phyloP scores from a whole-genome alignment of 1,140 invertebrate genomes.

The Lucilia sericata region DNA sequence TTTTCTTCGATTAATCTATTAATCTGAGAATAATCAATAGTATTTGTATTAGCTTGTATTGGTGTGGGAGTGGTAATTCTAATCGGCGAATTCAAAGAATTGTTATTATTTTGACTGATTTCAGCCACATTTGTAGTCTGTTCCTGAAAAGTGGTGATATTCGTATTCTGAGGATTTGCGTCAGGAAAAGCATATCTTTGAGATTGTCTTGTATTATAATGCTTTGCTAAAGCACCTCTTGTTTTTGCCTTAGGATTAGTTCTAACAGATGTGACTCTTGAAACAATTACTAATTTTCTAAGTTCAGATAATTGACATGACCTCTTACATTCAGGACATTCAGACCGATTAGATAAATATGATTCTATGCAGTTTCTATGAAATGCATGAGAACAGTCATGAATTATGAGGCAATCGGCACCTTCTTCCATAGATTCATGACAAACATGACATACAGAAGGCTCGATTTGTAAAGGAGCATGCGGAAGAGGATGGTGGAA shows the following conservation, averaged over 20 bases:
- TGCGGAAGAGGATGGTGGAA: too few species aligned
- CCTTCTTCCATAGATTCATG: neutral
- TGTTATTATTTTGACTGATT: neutral
- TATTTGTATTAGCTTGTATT: neutral
- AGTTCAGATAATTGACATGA: neutral
- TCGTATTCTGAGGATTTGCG: neutral
- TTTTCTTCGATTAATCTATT: too few species aligned
- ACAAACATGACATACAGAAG: neutral
- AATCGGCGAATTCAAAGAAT: neutral
- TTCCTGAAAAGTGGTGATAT: neutral
- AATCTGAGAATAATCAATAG: neutral
- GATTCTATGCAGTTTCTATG: neutral
- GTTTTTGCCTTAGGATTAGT: neutral
- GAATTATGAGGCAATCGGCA: neutral
- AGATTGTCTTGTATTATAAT: neutral
- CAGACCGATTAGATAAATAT: neutral
- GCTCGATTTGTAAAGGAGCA: too few species aligned
- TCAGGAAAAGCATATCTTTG: neutral
- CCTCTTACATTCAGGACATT: neutral
- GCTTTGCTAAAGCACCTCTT: neutral
- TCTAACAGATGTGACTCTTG: neutral
- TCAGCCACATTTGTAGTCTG: neutral
- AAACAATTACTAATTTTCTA: neutral
- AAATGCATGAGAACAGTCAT: neutral
- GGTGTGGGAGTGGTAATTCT: neutral